Evolutionary conservation across 1,140 invertebrate genomes (phyloP).

Genomic region (Drosophila obscura): DNA sequence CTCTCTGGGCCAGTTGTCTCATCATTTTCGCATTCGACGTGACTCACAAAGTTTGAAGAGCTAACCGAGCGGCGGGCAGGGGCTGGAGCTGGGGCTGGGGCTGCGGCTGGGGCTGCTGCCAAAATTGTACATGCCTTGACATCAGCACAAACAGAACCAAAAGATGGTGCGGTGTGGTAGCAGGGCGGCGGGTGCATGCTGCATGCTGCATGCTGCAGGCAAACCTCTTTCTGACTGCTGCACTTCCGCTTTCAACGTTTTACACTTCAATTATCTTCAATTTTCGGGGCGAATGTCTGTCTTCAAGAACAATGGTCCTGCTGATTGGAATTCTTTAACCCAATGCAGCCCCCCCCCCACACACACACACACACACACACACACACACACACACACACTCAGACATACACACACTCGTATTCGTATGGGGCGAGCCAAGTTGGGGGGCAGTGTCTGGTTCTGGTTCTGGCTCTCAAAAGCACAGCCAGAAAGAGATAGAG

Average conservation of each 20-base stretch:
- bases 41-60: slow-evolving; percentile 61
- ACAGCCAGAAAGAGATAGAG: background rate
- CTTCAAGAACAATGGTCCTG: slow-evolving; percentile 77
- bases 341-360: slow-evolving; percentile 59
- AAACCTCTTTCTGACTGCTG: slow-evolving; percentile 66
- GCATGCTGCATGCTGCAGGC: slow-evolving; percentile 5
- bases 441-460: slow-evolving; percentile 4
- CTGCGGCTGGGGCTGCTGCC: slow-evolving; percentile 18
- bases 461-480: slow-evolving; percentile 9
- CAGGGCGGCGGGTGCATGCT: background rate
- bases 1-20: slow-evolving; percentile 26
- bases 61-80: slow-evolving; percentile 4
- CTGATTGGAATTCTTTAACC: slow-evolving; percentile 82
- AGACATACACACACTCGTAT: background rate
- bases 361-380: background rate
- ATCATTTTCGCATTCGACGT: slow-evolving; percentile 69
- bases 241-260: slow-evolving; percentile 76
- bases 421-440: background rate
- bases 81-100: background rate
- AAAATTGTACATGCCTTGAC: slow-evolving; percentile 73
- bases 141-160: slow-evolving; percentile 50
- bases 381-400: background rate
- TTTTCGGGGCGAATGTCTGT: slow-evolving; percentile 73
- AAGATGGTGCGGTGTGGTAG: background rate
- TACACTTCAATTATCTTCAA: slow-evolving; percentile 82